A percentile compares a stretch with the other conserved stretches of the same genome.
Evolutionary conservation across 2,888 invertebrate species (phyloP).

Genomic region (Drosophila barbarae): DNA sequence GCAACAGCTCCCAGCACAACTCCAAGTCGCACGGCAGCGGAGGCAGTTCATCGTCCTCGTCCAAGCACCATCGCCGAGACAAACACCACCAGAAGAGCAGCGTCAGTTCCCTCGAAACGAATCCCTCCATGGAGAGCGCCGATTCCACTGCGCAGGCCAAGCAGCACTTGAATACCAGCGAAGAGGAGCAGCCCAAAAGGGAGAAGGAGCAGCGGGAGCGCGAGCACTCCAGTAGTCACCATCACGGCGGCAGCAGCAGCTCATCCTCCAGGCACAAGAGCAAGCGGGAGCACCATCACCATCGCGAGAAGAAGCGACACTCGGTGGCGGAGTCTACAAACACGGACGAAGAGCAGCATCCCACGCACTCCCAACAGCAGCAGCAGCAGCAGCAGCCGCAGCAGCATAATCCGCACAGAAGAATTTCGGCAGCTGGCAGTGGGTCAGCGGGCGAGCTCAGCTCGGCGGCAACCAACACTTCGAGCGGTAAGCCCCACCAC

Average conservation of each 20-base stretch:
- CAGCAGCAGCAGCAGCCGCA: slow-evolving; percentile 31
- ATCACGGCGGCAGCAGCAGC: slow-evolving; percentile 56
- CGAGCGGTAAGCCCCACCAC: slow-evolving; percentile 59
- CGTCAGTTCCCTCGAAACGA: slow-evolving; percentile 38
- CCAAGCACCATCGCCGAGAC: slow-evolving; percentile 67
- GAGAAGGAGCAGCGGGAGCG: slow-evolving; percentile 42
- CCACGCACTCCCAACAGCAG: slow-evolving; percentile 22
- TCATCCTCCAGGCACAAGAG: slow-evolving; percentile 75
- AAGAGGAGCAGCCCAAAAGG: slow-evolving; percentile 63
- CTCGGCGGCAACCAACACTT: slow-evolving; percentile 44
- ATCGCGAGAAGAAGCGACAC: slow-evolving; percentile 78
- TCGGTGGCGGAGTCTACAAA: slow-evolving; percentile 66
- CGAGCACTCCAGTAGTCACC: slow-evolving; percentile 47
- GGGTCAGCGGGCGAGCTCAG: slow-evolving; percentile 66
- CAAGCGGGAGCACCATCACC: slow-evolving; percentile 75
- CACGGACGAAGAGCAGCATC: slow-evolving; percentile 69
- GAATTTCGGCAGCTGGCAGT: slow-evolving; percentile 64
- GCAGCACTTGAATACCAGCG: slow-evolving; percentile 55
- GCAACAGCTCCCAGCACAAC: slow-evolving; percentile 24
- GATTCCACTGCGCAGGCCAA: slow-evolving; percentile 15
- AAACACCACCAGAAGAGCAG: slow-evolving; percentile 78
- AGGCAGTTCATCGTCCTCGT: slow-evolving; percentile 53
- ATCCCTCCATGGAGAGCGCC: slow-evolving; percentile 22
- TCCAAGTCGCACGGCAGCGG: slow-evolving; percentile 50
- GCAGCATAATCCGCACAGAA: slow-evolving; percentile 60